A percentile compares a stretch with the other conserved stretches of the same genome.
Conservation (phyloP, 2,113 vertebrate genomes). For the Ptychochromis oligacanthus region DNA sequence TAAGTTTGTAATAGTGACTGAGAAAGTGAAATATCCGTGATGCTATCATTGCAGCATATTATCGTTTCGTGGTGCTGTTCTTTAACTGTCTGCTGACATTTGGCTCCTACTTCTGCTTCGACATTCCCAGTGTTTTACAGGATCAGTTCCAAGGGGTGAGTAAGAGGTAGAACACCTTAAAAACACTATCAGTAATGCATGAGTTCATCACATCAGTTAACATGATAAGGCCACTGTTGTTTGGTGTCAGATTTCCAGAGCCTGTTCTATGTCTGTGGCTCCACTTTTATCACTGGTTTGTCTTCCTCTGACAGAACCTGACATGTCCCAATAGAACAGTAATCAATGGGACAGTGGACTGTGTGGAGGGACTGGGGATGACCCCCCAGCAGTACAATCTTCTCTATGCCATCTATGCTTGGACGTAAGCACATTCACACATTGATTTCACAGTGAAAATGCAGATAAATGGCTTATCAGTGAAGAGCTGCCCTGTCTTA, state of each 20-base stretch:
- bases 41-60: constrained; percentile 60
- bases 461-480: not conserved
- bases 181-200: not conserved
- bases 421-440: constrained; percentile 75
- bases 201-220: not conserved
- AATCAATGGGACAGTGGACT: constrained; percentile 70
- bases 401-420: constrained; percentile 83
- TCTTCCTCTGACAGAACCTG: constrained; percentile 75
- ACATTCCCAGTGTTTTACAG: constrained; percentile 85
- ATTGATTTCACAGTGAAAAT: not conserved
- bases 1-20: too few relatives aligned
- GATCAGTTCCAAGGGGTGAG: constrained; percentile 86
- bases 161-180: not conserved
- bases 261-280: not conserved
- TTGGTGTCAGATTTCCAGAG: not conserved
- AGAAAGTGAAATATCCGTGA: too few relatives aligned
- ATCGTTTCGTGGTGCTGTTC: constrained; percentile 83
- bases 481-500: not conserved
- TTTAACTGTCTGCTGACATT: constrained; percentile 87
- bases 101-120: constrained; percentile 85
- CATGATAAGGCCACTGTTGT: not conserved
- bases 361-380: constrained; percentile 84
- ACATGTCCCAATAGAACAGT: constrained; percentile 80
- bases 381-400: constrained; percentile 85
- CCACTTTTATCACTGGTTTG: not conserved